These are phyloP conservation scores for Bubo blakistoni DNA, from an alignment of 2,113 vertebrate species.

Conservation along the genomic window DNA sequence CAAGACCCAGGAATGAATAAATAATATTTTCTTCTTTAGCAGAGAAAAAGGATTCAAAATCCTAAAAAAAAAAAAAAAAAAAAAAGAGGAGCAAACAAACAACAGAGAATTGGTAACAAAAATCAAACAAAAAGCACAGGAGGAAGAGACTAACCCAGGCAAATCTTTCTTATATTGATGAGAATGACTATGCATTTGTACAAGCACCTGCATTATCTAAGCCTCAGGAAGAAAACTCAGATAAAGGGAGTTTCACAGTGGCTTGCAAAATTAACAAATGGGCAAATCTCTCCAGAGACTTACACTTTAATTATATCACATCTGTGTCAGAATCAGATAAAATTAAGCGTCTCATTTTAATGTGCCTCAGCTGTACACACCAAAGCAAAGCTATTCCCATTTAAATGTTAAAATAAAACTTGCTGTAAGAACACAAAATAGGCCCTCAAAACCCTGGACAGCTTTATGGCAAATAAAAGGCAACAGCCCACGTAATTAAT, in stretches of 20 bases:
- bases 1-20: conserved; percentile 89
- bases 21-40: conserved; percentile 97
- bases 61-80: conserved; percentile 68
- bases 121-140: neutral
- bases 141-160: neutral
- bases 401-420: neutral
- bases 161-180: neutral
- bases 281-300: neutral
- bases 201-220: neutral
- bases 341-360: conserved; percentile 9
- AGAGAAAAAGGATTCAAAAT: conserved; percentile 97
- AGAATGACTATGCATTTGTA: neutral
- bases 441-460: neutral
- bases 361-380: neutral
- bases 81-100: neutral
- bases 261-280: conserved; percentile 13
- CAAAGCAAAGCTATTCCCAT: neutral
- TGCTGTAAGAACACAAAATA: neutral
- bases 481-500: accelerated
- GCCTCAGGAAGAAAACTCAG: neutral
- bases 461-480: neutral
- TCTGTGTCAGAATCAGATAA: conserved; percentile 8
- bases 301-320: conserved; percentile 8
- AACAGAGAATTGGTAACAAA: neutral
- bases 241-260: neutral